Evolutionary conservation across 2,113 vertebrate species (phyloP).

Genomic region (Aramus guarauna): DNA sequence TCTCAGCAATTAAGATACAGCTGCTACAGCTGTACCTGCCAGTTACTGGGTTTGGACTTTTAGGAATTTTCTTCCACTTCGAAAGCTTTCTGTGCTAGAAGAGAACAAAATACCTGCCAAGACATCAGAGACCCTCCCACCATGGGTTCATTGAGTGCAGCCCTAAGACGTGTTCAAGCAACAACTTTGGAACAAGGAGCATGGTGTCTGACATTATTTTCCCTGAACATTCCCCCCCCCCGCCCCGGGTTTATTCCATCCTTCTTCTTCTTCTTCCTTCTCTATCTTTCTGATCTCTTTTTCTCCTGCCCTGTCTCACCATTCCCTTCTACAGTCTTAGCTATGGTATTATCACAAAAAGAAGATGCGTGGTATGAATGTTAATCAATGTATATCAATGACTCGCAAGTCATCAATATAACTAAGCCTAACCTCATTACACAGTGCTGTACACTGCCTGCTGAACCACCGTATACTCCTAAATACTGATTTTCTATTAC

Average conservation of each 20-base stretch:
- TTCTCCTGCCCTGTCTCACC: neutral
- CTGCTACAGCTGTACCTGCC: neutral
- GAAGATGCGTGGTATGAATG: neutral
- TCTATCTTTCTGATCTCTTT: neutral
- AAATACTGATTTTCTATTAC: neutral
- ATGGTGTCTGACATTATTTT: neutral
- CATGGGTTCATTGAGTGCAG: neutral
- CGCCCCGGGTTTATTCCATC: neutral
- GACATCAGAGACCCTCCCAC: neutral
- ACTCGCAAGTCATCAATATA: neutral
- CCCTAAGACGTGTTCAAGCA: neutral
- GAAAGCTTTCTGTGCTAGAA: neutral
- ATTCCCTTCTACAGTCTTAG: neutral
- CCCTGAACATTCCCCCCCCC: neutral
- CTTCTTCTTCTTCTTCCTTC: neutral
- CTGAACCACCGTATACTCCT: neutral
- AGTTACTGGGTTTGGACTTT: neutral
- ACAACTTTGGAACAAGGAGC: neutral
- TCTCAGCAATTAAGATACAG: neutral
- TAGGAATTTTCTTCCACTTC: neutral
- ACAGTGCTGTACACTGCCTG: neutral
- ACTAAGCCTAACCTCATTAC: neutral
- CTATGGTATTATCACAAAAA: neutral
- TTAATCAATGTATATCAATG: neutral
- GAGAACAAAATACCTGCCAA: neutral